phyloP scores from a whole-genome alignment of 2,113 vertebrate species.

The Poeciliopsis turrubarensis region DNA sequence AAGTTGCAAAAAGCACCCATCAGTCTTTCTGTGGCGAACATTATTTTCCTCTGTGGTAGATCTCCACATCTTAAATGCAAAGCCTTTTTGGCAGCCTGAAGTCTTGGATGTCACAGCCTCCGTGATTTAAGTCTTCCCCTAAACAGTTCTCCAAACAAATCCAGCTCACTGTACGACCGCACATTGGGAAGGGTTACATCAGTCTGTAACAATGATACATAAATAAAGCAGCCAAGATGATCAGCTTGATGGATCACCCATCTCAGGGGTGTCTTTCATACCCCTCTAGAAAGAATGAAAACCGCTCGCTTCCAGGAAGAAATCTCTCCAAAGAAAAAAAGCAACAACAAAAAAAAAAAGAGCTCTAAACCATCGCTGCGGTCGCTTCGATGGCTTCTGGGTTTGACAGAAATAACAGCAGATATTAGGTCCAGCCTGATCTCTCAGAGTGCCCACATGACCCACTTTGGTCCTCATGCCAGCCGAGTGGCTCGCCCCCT shows the following conservation, averaged over 20 bases:
- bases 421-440: constrained; percentile 11
- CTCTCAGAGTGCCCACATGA: constrained; percentile 36
- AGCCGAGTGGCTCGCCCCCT: constrained; percentile 66
- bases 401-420: constrained; percentile 21
- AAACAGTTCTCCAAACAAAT: constrained; percentile 11
- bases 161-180: constrained; percentile 1
- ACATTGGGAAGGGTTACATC: constrained; percentile 5
- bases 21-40: background rate
- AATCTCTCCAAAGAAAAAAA: background rate
- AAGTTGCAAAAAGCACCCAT: constrained; percentile 6
- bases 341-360: background rate
- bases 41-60: constrained; percentile 21
- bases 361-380: constrained; percentile 11
- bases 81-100: constrained; percentile 19
- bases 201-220: constrained; percentile 15
- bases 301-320: constrained; percentile 35
- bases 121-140: constrained; percentile 15
- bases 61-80: constrained; percentile 7
- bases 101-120: constrained; percentile 23
- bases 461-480: constrained; percentile 68
- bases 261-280: constrained; percentile 33
- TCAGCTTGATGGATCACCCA: constrained; percentile 34
- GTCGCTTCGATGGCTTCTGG: constrained; percentile 7
- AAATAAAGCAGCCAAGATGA: constrained; percentile 19
- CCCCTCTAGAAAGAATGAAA: constrained; percentile 26